Percentiles rank a stretch among this genome's conserved stretches.
These are phyloP conservation scores for Rhinoptilus africanus DNA, from an alignment of 2,113 vertebrate genomes.

Conservation along the genomic window DNA sequence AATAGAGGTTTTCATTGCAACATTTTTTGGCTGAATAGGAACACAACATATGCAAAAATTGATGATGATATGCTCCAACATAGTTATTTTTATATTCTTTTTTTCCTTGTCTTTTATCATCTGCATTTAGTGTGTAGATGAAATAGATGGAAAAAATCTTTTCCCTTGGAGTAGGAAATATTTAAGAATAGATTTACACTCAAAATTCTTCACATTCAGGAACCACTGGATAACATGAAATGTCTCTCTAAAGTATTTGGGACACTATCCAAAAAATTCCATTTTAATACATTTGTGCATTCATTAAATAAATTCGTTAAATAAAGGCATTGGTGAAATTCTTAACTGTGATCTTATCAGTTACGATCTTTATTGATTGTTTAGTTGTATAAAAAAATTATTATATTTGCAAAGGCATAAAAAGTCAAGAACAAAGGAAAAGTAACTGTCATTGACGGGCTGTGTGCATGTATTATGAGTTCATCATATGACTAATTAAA, in stretches of 20 bases:
- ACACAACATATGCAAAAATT: background rate
- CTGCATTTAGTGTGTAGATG: background rate
- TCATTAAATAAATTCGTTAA: background rate
- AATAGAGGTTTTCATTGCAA: background rate
- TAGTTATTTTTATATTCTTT: background rate
- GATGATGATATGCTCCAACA: background rate
- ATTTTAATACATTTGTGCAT: background rate
- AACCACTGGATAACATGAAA: background rate
- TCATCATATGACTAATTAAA: background rate
- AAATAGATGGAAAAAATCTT: background rate
- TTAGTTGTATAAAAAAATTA: background rate
- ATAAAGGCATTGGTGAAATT: background rate
- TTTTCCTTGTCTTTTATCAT: background rate
- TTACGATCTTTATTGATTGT: background rate
- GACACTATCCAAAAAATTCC: background rate
- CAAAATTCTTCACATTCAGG: background rate
- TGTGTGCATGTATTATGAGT: background rate
- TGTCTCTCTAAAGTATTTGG: background rate
- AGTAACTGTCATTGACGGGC: background rate
- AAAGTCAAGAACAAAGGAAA: background rate
- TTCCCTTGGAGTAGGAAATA: background rate
- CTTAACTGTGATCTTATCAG: background rate
- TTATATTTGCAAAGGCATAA: background rate
- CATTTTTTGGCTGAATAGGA: background rate
- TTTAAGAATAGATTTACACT: background rate